A percentile compares a stretch with the other conserved stretches of the same genome.
These are phyloP conservation scores for Cydia pomonella DNA, from an alignment of 1,140 invertebrate species.

Conservation along the genomic window DNA sequence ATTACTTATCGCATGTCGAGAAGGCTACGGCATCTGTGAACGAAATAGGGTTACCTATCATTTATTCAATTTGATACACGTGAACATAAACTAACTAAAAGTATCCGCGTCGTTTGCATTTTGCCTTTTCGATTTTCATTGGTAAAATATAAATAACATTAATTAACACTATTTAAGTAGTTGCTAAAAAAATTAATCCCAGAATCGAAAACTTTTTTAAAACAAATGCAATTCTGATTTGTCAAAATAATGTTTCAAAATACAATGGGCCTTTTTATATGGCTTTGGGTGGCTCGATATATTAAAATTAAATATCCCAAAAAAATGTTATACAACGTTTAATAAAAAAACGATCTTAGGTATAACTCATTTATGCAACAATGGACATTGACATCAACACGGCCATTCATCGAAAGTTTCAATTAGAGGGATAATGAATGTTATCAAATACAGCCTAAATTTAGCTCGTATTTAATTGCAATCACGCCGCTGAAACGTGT, in stretches of 20 bases:
- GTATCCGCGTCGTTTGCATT: neutral
- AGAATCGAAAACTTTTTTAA: too few species aligned
- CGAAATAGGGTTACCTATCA: constrained; percentile 25
- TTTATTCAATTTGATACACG: constrained; percentile 29
- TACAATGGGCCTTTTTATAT: too few species aligned
- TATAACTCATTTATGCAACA: neutral
- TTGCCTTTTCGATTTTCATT: neutral
- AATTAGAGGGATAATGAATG: neutral
- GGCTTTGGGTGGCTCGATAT: too few species aligned
- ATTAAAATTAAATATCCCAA: too few species aligned
- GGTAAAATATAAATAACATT: neutral
- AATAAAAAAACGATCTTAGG: too few species aligned
- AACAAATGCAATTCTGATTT: too few species aligned
- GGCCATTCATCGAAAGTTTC: neutral
- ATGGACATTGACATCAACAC: neutral
- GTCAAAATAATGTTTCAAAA: too few species aligned
- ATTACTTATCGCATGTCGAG: constrained; percentile 28
- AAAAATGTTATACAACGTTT: too few species aligned
- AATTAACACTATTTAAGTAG: neutral
- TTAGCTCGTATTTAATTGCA: constrained; percentile 16
- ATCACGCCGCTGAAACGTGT: neutral
- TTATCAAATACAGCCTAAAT: constrained; percentile 4
- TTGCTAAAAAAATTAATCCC: neutral
- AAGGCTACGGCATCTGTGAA: constrained; percentile 18
- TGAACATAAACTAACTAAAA: neutral